Conservation (phyloP, 2,888 invertebrate genomes). For the Adelphocoris suturalis region DNA sequence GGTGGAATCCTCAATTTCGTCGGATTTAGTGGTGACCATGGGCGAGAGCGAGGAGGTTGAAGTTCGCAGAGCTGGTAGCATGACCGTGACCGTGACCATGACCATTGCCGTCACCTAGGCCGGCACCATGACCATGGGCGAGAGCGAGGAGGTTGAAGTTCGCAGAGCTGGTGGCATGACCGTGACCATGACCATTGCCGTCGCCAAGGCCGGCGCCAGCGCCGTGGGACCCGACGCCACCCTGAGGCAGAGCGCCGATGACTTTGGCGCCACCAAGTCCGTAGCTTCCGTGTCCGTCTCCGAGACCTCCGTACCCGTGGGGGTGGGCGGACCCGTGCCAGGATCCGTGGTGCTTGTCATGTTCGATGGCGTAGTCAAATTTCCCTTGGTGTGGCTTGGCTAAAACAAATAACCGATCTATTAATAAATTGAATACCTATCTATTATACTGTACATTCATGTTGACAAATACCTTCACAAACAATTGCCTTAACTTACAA, state of each 20-base stretch:
- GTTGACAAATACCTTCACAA: no score
- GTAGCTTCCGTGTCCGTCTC: slow-evolving; percentile 74
- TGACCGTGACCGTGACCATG: slow-evolving; percentile 59
- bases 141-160: slow-evolving; percentile 64
- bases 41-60: slow-evolving; percentile 58
- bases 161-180: slow-evolving; percentile 57
- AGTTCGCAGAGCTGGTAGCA: slow-evolving; percentile 57
- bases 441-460: no score
- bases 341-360: slow-evolving; percentile 72
- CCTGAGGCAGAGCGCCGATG: slow-evolving; percentile 71
- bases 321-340: slow-evolving; percentile 73
- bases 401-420: no score
- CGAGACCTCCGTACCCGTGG: slow-evolving; percentile 74
- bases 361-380: slow-evolving; percentile 72
- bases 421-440: no score
- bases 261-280: slow-evolving; percentile 70
- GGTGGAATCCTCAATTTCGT: neutral
- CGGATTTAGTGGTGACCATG: slow-evolving; percentile 18
- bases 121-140: slow-evolving; percentile 49
- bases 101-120: slow-evolving; percentile 18
- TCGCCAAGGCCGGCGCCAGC: slow-evolving; percentile 8
- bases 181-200: slow-evolving; percentile 44
- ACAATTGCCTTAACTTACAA: no score
- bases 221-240: slow-evolving; percentile 57
- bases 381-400: slow-evolving; percentile 72